Base-by-base conservation (phyloP, 1,140 invertebrate genomes). In the Cylas formicarius region DNA sequence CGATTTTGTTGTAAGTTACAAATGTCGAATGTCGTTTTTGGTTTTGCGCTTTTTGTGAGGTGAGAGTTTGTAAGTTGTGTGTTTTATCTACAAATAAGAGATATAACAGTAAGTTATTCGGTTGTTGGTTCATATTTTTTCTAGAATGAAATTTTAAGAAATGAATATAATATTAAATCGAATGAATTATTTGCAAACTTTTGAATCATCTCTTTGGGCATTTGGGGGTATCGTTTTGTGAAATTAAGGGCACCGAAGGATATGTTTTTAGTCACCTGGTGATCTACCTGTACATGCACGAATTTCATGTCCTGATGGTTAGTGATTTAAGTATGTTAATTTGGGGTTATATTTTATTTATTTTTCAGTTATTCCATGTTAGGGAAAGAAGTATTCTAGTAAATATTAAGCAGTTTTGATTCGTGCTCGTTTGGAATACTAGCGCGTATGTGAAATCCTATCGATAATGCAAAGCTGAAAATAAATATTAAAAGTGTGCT, bases 31-130 rank as follows among this genome's bases (percentile, higher is more conserved):
- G 51, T 54, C 47, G 31, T 44, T 37, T 50, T 54, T 36, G 47
- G 47, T 54, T 54, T 54, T 54, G 52, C 52, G 52, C 52, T 54
- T 50, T 50, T 53, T 53, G 44, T 53, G n/a, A n/a, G 18, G 42
- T 40, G 39, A 50, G 48, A 49, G 22, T 50, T 46, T 54, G 38
- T 44, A 40, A 44, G 44, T 20, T 53, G 35, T 32, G 47, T 44
- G 48, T 50, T 54, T 52, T 47, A 47, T 44, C 44, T 35, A 23
- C 6, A 38, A 31, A 37, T 41, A 42, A 33, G 4, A 22, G 52
- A 50, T 50, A 36, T 40, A 36, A 48, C 39, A 48, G 47, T 54
- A 54, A 50, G 52, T 27, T 16, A 32, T 7, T 32, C 18, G 10
- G 13, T 27, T 27, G 13, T 11, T n/a, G 13, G 13, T 11, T 27